phyloP scores from a whole-genome alignment of 2,797 vertebrate genomes.

The Hemitrygon akajei region DNA sequence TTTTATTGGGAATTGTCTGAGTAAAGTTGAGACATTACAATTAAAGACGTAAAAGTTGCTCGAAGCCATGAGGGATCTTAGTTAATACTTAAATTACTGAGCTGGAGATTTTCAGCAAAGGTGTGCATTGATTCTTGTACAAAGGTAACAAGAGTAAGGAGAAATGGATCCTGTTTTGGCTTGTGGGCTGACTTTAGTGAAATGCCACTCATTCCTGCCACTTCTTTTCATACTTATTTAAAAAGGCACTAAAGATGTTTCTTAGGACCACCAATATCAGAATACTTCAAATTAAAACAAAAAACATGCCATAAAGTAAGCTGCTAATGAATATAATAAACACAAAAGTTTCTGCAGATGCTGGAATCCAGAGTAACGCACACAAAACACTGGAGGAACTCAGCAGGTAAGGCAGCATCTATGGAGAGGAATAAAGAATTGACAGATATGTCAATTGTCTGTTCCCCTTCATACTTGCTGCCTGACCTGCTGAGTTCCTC shows the following conservation, averaged over 20 bases:
- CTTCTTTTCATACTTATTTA: neutral
- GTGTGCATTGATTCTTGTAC: neutral
- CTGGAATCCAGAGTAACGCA: too few species aligned
- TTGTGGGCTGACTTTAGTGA: neutral
- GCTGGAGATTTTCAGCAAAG: neutral
- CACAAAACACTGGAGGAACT: too few species aligned
- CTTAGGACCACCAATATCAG: neutral
- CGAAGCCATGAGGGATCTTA: neutral
- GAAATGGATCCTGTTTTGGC: neutral
- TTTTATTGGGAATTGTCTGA: constrained; percentile 10
- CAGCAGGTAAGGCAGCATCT: too few species aligned
- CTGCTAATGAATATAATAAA: neutral
- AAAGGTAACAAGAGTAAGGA: too few species aligned
- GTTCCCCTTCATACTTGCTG: too few species aligned
- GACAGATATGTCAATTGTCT: too few species aligned
- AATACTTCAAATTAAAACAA: neutral
- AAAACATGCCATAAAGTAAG: neutral
- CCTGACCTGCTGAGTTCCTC: too few species aligned
- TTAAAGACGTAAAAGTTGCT: neutral
- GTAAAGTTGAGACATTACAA: neutral
- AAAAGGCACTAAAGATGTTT: neutral
- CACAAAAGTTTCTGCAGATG: too few species aligned
- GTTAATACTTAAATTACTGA: neutral
- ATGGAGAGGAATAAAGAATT: too few species aligned
- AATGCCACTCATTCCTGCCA: neutral